These are phyloP conservation scores for Malacosoma neustria DNA, from an alignment of 2,888 invertebrate genomes.

Conservation along the genomic window DNA sequence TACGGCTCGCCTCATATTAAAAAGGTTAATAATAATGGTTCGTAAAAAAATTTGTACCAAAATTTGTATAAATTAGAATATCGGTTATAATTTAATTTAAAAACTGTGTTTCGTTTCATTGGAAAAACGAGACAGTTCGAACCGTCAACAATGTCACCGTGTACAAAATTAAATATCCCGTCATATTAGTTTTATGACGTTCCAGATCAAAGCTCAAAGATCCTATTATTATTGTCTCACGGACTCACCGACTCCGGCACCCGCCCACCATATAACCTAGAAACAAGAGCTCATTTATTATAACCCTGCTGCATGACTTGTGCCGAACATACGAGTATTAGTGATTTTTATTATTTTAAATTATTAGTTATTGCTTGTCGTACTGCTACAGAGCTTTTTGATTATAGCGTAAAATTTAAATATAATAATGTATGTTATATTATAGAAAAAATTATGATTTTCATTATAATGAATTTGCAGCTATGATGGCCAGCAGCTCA, in stretches of 20 bases:
- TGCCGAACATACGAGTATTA: neutral
- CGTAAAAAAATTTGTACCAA: too few species aligned
- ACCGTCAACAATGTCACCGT: slow-evolving; percentile 1
- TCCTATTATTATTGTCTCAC: slow-evolving; percentile 15
- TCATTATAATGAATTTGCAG: too few species aligned
- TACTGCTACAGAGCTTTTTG: too few species aligned
- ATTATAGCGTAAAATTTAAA: too few species aligned
- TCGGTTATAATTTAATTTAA: slow-evolving; percentile 4
- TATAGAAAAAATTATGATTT: too few species aligned
- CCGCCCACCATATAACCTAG: slow-evolving; percentile 6
- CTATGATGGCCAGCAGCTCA: too few species aligned
- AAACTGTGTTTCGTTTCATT: neutral
- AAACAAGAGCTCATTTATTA: slow-evolving; percentile 2
- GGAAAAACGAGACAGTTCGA: neutral
- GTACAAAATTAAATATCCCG: slow-evolving; percentile 17
- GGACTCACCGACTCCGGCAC: slow-evolving; percentile 1
- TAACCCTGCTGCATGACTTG: slow-evolving; percentile 2
- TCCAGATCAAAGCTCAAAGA: slow-evolving; percentile 18
- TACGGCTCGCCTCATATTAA: too few species aligned
- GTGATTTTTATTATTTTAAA: neutral
- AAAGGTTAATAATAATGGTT: too few species aligned
- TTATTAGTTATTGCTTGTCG: too few species aligned
- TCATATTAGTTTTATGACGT: slow-evolving; percentile 18
- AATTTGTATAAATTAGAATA: too few species aligned
- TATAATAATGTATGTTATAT: too few species aligned